Base-by-base conservation (phyloP, 2,797 vertebrate species). In the Phrynocephalus guinanensis region DNA sequence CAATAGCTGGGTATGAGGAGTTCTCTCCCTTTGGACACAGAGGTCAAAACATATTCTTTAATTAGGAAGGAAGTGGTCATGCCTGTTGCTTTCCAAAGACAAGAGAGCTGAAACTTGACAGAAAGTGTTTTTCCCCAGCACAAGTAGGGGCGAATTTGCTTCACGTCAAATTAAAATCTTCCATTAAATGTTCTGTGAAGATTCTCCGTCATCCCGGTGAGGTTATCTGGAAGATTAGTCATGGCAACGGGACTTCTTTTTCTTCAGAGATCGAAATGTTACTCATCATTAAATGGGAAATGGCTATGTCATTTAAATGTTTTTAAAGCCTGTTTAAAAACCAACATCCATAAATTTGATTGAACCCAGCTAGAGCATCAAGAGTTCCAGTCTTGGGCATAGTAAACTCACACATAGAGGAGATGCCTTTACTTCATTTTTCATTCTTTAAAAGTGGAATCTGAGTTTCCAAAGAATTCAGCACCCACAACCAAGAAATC, bases 81-180 rank as follows among this genome's bases (percentile, higher is more conserved):
- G 68, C 24, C 77, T 70, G 22, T 18, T 66, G 52, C 24, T 48
- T 63, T 63, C 52, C 38, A 60, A 72, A 66, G 50, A 15, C 56
- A 24, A 72, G 28, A 71, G 20, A 82, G 7, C 3, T 63, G 77
- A 72, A 72, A 60, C 16, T 60, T 44, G 33, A 30, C 9, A 33
- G 16, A 44, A 63, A 79, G 56, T 82, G 6, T 78, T 83, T 60
- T 70, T 75, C 33, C 22, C 20, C 8, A 78, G n/a, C 26, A 38
- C 70, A 67, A 33, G 15, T 26, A 22, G 15, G 13, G 66, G 9
- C 38, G 33, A 22, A 73, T 67, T n/a, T 38, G 26, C 48, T 79
- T 84, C 48, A 71, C 26, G 68, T 56, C 68, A 88, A 66, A 68
- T 83, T 83, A 24, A 83, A 83, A 18, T 13, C 16, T 81, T 48